phyloP scores from a whole-genome alignment of 1,140 invertebrate species.

The Ganaspis sp. region DNA sequence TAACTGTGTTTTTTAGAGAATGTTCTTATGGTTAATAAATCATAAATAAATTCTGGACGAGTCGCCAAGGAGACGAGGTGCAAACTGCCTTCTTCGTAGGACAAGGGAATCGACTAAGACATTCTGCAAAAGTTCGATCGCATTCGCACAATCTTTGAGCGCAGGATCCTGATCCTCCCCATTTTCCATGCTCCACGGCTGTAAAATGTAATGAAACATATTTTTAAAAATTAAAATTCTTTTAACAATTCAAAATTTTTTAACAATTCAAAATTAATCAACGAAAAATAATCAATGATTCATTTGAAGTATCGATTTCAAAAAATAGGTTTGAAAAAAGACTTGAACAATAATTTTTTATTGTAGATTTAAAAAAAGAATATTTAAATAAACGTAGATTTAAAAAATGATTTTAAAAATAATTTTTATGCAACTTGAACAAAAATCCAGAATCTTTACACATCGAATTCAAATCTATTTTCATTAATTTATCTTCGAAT shows the following conservation, averaged over 20 bases:
- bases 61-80: conserved; percentile 82
- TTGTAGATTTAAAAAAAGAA: too few relatives aligned
- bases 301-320: too few relatives aligned
- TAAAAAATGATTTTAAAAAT: too few relatives aligned
- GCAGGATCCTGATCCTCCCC: conserved; percentile 81
- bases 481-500: too few relatives aligned
- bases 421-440: too few relatives aligned
- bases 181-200: conserved; percentile 83
- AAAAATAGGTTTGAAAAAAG: too few relatives aligned
- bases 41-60: conserved; percentile 85
- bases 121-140: conserved; percentile 87
- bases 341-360: too few relatives aligned
- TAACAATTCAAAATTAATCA: too few relatives aligned
- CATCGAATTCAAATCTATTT: too few relatives aligned
- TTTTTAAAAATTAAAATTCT: conserved; percentile 29
- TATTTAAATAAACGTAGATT: too few relatives aligned
- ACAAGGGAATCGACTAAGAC: conserved; percentile 85
- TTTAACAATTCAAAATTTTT: conserved; percentile 31
- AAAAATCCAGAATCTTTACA: too few relatives aligned
- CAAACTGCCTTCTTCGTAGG: conserved; percentile 84
- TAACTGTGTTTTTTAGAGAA: neutral
- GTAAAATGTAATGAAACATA: conserved; percentile 37
- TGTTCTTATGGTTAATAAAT: conserved; percentile 62
- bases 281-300: too few relatives aligned
- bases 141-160: conserved; percentile 90